These are phyloP conservation scores for Yoshiicerus persimilis DNA, from an alignment of 1,140 invertebrate species.

Conservation along the genomic window DNA sequence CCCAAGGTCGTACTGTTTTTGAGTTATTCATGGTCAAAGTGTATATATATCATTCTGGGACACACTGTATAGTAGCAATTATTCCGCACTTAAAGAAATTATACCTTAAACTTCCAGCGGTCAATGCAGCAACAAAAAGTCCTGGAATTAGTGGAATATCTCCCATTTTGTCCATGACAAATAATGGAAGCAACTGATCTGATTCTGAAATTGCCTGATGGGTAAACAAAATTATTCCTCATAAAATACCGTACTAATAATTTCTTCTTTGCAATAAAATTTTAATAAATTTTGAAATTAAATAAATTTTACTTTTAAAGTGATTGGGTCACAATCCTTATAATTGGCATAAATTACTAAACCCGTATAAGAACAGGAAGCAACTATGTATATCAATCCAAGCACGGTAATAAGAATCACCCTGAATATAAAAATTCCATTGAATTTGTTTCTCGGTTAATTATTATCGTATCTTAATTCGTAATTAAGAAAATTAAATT, in stretches of 20 bases:
- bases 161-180: constrained; percentile 57
- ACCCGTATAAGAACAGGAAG: background rate
- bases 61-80: no score
- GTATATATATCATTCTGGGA: no score
- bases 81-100: background rate
- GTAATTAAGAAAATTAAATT: background rate
- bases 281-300: background rate
- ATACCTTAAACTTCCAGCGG: constrained; percentile 54
- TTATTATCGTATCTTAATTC: no score
- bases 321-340: constrained; percentile 26
- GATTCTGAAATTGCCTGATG: constrained; percentile 50
- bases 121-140: constrained; percentile 57
- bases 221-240: background rate
- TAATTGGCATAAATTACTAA: constrained; percentile 34
- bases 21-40: no score
- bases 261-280: background rate
- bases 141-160: constrained; percentile 46
- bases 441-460: no score
- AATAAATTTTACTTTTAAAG: background rate
- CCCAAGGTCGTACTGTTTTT: no score
- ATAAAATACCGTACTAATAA: background rate
- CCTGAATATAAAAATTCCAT: background rate
- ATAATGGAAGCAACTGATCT: constrained; percentile 54
- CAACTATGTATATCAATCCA: constrained; percentile 29
- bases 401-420: constrained; percentile 31